These are phyloP conservation scores for Pteria penguin DNA, from an alignment of 2,888 invertebrate genomes.

Conservation along the genomic window DNA sequence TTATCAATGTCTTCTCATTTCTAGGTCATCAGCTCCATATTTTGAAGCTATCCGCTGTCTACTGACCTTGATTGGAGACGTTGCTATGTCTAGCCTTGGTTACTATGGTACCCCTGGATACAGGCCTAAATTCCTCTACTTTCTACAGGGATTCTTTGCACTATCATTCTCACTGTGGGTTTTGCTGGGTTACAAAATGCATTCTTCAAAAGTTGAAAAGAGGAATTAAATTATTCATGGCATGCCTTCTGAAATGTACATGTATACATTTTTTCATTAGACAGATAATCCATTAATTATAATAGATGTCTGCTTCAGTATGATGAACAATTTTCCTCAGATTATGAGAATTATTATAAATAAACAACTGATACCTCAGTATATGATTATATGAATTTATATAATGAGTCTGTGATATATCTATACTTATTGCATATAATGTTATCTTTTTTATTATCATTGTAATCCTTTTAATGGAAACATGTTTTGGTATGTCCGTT, in stretches of 20 bases:
- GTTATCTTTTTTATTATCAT: too few relatives aligned
- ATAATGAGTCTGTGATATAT: too few relatives aligned
- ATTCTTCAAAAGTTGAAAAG: neutral
- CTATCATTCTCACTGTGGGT: constrained; percentile 39
- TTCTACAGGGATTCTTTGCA: constrained; percentile 40
- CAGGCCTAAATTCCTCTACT: constrained; percentile 42
- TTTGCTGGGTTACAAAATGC: constrained; percentile 6
- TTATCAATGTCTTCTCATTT: neutral
- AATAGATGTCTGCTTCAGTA: too few relatives aligned
- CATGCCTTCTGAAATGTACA: neutral
- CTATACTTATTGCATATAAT: too few relatives aligned
- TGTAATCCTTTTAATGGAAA: too few relatives aligned
- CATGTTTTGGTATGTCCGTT: too few relatives aligned
- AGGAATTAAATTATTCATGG: neutral
- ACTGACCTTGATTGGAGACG: constrained; percentile 43
- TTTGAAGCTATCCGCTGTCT: constrained; percentile 45
- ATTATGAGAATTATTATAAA: too few relatives aligned
- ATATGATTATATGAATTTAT: too few relatives aligned
- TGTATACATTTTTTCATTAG: neutral
- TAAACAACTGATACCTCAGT: too few relatives aligned
- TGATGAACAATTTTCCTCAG: too few relatives aligned
- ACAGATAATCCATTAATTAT: too few relatives aligned
- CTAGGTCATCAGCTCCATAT: constrained; percentile 25
- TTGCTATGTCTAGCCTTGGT: constrained; percentile 41
- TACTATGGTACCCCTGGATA: constrained; percentile 48